Base-by-base conservation (phyloP, 2,113 vertebrate genomes). In the Morone chrysops region DNA sequence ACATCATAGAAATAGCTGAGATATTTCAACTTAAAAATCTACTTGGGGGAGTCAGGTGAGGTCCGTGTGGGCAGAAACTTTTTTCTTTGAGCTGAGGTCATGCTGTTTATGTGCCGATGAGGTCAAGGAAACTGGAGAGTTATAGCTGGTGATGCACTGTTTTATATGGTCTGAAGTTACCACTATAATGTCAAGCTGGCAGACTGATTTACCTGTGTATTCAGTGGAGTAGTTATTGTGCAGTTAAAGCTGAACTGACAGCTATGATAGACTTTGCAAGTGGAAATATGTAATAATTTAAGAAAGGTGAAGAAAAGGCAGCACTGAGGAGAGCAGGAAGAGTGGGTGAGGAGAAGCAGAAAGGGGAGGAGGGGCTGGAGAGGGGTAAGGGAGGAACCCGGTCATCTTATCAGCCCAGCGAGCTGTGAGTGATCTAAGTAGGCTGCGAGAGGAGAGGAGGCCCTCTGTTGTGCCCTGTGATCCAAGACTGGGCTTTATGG, bases 401-500 rank as follows among this genome's bases (percentile, higher is more conserved):
- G 70, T 81, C 85, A 53, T 86, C 89, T 93, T 94, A 94, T 94
- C 91, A 87, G 82, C 31, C 65, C 41, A 67, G 80, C 0, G 66
- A 87, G 88, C 87, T 47, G 60, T 69, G 82, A 91, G 82, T 87
- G 92, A 92, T 93, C 89, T 86, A 87, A 92, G 87, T 87, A 86
- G 88, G 76, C 82, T 85, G 85, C 80, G 78, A 77, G 69, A 83
- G 70, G 66, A 90, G 86, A 93, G 90, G 89, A 92, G 85, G 86
- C 82, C 80, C 92, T 93, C 83, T 91, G 90, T 88, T 92, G 92
- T 87, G 79, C 81, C 85, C 89, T 92, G 92, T 92, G 92, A 93
- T 94, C 90, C 88, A 84, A 85, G 87, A 84, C 92, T 80, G 66
- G 67, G 84, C 82, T 95, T 95, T 94, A 94, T 93, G 92, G 93